A percentile compares a stretch with the other conserved stretches of the same genome.
Evolutionary conservation across 2,797 vertebrate species (phyloP).

Genomic region (Glossophaga mutica): DNA sequence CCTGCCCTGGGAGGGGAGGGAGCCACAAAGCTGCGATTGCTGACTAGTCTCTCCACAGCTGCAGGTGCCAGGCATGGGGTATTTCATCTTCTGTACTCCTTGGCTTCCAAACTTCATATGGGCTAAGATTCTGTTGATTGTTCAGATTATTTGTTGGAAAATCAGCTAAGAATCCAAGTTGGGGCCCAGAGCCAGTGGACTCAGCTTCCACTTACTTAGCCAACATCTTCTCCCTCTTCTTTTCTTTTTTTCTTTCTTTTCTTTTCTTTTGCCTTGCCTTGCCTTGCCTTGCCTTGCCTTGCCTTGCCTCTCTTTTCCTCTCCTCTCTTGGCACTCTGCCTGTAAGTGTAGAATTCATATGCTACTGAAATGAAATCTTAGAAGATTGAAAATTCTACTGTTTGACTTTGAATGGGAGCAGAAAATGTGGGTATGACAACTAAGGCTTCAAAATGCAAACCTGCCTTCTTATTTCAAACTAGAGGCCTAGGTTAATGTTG

Average conservation of each 20-base stretch:
- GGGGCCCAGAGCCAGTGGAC: too few relatives aligned
- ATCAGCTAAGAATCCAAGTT: too few relatives aligned
- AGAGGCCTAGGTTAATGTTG: constrained; percentile 31
- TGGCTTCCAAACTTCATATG: too few relatives aligned
- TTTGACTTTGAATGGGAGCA: constrained; percentile 20
- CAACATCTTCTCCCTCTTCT: too few relatives aligned
- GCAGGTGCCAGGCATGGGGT: too few relatives aligned
- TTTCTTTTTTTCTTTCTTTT: too few relatives aligned
- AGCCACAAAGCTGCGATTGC: neutral
- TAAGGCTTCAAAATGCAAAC: constrained; percentile 48
- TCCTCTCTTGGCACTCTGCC: neutral
- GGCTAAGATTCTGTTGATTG: too few relatives aligned
- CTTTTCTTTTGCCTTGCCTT: fast-evolving
- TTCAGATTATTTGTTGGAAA: too few relatives aligned
- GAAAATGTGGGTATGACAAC: neutral
- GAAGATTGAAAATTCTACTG: constrained; percentile 4
- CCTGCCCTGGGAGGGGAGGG: neutral
- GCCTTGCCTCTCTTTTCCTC: fast-evolving
- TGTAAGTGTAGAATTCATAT: neutral
- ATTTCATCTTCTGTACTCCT: too few relatives aligned
- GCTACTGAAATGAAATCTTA: neutral
- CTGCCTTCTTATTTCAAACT: constrained; percentile 15
- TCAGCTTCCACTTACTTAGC: too few relatives aligned
- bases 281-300: fast-evolving
- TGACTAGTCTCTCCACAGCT: neutral